phyloP scores from a whole-genome alignment of 2,113 vertebrate genomes.

The Daubentonia madagascariensis region DNA sequence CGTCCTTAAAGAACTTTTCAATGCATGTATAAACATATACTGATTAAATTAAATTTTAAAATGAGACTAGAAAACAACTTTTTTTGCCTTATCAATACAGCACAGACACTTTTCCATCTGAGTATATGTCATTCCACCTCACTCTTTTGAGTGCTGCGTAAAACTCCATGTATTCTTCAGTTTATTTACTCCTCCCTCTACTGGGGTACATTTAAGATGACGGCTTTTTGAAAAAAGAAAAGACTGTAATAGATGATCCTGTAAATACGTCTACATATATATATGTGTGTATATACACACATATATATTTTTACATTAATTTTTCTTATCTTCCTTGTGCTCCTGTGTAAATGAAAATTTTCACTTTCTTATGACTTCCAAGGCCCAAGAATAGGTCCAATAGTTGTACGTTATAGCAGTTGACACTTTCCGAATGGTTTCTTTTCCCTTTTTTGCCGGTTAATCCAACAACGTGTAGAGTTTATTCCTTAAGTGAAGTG shows the following conservation, averaged over 20 bases:
- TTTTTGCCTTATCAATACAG: not conserved
- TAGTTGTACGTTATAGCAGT: not conserved
- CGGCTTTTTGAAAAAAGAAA: not conserved
- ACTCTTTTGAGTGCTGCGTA: not conserved
- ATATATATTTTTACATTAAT: not conserved
- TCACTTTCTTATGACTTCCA: not conserved
- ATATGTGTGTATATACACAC: not conserved
- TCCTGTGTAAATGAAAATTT: not conserved
- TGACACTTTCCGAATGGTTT: not conserved
- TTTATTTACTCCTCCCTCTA: not conserved
- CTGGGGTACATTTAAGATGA: not conserved
- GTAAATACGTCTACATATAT: not conserved
- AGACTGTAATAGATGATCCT: not conserved
- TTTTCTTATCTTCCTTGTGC: not conserved
- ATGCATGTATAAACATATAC: not conserved
- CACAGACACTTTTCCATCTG: not conserved
- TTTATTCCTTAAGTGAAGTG: slow-evolving; percentile 54
- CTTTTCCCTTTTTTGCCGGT: not conserved
- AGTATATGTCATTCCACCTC: no score
- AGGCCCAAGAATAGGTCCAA: not conserved
- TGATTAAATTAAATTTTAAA: not conserved
- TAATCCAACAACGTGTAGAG: slow-evolving; percentile 35
- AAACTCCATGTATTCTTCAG: not conserved
- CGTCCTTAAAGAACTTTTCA: not conserved
- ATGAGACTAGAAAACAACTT: not conserved